Evolutionary conservation across 2,888 invertebrate species (phyloP).

Genomic region (Tribolium freemani): DNA sequence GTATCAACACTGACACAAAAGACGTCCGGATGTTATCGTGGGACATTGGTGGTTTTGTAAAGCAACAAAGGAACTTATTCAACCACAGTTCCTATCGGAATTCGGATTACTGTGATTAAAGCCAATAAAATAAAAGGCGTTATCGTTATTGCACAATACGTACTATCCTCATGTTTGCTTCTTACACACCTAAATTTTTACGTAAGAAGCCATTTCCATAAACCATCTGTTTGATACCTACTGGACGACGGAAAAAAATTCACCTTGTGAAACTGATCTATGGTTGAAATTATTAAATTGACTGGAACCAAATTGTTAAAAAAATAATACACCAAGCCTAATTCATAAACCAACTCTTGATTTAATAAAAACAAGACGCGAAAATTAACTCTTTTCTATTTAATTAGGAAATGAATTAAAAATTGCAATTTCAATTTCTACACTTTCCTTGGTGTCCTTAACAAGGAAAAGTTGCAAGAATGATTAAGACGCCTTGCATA

Average conservation of each 20-base stretch:
- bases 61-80: conserved; percentile 45
- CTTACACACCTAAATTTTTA: not conserved
- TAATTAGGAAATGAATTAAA: not conserved
- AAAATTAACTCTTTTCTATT: not conserved
- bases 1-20: not conserved
- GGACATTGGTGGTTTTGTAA: conserved; percentile 36
- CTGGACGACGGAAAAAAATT: not conserved
- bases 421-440: not conserved
- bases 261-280: not conserved
- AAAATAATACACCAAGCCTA: not conserved
- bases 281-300: not conserved
- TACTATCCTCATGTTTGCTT: not conserved
- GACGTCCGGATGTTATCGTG: conserved; percentile 44
- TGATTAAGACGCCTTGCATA: not conserved
- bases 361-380: not conserved
- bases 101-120: conserved; percentile 19
- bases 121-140: not conserved
- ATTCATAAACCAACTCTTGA: not conserved
- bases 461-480: not conserved
- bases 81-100: conserved; percentile 47
- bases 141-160: not conserved
- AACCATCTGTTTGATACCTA: not conserved
- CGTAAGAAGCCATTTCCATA: not conserved
- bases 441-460: not conserved
- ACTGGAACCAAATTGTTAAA: not conserved